Base-by-base conservation (phyloP, 2,797 vertebrate genomes). In the Bovichtus diacanthus region DNA sequence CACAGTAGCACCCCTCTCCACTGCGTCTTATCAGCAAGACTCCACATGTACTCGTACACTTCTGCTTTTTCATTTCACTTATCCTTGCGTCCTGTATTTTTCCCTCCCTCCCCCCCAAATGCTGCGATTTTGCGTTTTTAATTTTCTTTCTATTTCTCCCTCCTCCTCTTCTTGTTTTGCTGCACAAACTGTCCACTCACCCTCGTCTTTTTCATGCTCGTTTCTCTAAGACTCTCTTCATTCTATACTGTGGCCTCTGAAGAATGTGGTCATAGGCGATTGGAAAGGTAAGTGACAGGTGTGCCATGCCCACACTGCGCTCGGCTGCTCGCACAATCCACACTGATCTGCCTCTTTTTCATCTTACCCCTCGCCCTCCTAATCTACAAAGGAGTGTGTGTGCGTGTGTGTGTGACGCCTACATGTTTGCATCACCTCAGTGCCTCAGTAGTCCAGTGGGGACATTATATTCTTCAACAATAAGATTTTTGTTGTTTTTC, bases 221-320 rank as follows among this genome's bases (percentile, higher is more conserved):
- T 91, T 76, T 90, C 77, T 93, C 83, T 92, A 94, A 95, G 94
- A 93, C 80, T 82, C 78, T 80, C 85, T 93, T 85, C 90, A 93
- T 90, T 94, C 90, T 93, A 82, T 92, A 69, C 82, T 93, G 86
- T 93, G 93, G 93, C 94, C 93, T 87, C 80, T 93, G 94, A 95
- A 90, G 94, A 92, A 90, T 89, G 72, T 92, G 85, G 90, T 85
- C 92, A 93, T 89, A 87, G 86, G 77, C 38, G 25, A 73, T 75
- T 88, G 89, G 80, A 90, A 90, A 93, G 94, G 94, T 95, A 92
- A 95, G 94, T 74, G 53, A 59, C 66, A 60, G 90, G 80, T 81
- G 86, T 86, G 81, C 78, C 82, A 71, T 74, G 70, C 53, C 55
- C 66, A 50, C 81, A 31, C 18, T 79, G 49, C 36, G 25, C 60